phyloP scores from a whole-genome alignment of 2,113 vertebrate species.

The Psittacula cyanocephala region DNA sequence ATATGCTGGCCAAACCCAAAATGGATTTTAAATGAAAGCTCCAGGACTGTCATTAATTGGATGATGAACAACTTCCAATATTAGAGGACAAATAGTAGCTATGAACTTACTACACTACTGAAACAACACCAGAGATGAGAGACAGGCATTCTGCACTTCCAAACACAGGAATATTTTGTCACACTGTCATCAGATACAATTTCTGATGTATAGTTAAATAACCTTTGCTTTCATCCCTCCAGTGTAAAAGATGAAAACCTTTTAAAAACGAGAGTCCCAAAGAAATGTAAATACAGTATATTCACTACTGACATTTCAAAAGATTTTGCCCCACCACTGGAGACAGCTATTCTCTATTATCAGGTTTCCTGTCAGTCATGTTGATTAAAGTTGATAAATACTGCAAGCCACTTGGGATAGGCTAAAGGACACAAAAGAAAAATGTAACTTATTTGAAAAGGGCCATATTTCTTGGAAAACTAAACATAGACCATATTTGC shows the following conservation, averaged over 20 bases:
- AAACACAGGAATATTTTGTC: constrained; percentile 5
- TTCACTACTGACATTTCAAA: constrained; percentile 77
- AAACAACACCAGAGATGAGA: not conserved
- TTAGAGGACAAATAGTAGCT: not conserved
- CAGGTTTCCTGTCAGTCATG: constrained; percentile 74
- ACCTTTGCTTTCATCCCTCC: constrained; percentile 70
- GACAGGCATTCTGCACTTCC: not conserved
- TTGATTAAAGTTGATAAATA: constrained; percentile 78
- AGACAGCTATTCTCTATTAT: constrained; percentile 66
- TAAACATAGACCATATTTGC: not conserved
- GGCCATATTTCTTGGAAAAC: constrained; percentile 19
- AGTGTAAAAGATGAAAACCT: constrained; percentile 71
- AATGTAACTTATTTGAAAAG: constrained; percentile 60
- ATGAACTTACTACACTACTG: not conserved
- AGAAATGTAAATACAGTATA: constrained; percentile 78
- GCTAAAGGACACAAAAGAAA: constrained; percentile 58
- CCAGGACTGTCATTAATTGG: not conserved
- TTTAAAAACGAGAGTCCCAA: constrained; percentile 64
- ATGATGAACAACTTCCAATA: not conserved
- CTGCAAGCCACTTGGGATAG: constrained; percentile 50
- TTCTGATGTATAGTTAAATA: constrained; percentile 69
- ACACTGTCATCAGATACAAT: constrained; percentile 39
- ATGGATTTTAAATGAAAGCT: not conserved
- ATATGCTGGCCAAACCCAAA: not conserved
- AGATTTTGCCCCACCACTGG: constrained; percentile 65